Evolutionary conservation across 2,888 invertebrate genomes (phyloP).

Genomic region (Epistrophe eligans): DNA sequence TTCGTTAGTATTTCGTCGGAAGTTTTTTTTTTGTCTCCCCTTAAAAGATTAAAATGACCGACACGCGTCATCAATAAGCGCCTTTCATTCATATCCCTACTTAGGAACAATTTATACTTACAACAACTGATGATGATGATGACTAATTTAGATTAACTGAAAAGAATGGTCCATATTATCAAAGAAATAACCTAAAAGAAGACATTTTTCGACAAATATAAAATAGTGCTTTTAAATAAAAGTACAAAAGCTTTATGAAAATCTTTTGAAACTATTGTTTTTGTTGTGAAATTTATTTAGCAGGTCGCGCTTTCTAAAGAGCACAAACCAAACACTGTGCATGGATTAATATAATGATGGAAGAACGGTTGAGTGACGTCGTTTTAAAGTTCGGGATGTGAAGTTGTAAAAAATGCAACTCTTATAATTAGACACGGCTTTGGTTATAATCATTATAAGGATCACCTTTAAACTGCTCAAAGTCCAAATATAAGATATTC

Average conservation of each 20-base stretch:
- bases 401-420: neutral
- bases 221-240: constrained; percentile 38
- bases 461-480: too few relatives aligned
- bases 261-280: constrained; percentile 41
- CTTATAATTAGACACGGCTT: too few relatives aligned
- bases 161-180: constrained; percentile 46
- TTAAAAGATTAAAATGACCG: constrained; percentile 60
- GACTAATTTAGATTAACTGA: constrained; percentile 75
- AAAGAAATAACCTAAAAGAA: constrained; percentile 55
- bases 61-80: constrained; percentile 76
- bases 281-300: constrained; percentile 21
- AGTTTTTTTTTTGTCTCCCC: constrained; percentile 30
- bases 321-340: constrained; percentile 13
- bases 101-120: constrained; percentile 56
- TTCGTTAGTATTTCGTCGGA: neutral
- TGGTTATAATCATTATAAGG: too few relatives aligned
- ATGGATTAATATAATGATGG: constrained; percentile 51
- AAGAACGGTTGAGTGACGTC: constrained; percentile 48
- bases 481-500: too few relatives aligned
- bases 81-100: constrained; percentile 71
- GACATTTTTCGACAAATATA: constrained; percentile 52
- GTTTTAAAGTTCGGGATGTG: neutral
- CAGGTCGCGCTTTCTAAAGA: constrained; percentile 52
- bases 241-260: constrained; percentile 50
- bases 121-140: constrained; percentile 70